Evolutionary conservation across 2,113 vertebrate species (phyloP).

Genomic region (Marmota flaviventris): DNA sequence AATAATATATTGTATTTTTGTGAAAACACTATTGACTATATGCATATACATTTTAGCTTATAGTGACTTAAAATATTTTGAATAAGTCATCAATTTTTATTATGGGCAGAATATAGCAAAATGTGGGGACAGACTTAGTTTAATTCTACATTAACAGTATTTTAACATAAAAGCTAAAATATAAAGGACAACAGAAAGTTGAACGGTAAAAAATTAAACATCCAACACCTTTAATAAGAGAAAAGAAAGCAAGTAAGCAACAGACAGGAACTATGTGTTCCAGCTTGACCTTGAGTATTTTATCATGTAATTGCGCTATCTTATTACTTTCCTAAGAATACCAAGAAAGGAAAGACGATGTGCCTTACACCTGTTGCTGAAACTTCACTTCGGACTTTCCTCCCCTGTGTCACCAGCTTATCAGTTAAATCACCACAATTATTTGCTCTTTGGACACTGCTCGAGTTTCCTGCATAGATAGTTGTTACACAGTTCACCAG

Average conservation of each 20-base stretch:
- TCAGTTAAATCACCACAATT: constrained; percentile 64
- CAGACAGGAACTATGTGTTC: constrained; percentile 4
- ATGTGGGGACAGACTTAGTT: neutral
- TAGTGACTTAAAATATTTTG: constrained; percentile 43
- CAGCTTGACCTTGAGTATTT: constrained; percentile 61
- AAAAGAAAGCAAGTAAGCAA: constrained; percentile 13
- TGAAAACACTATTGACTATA: neutral
- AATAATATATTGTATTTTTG: neutral
- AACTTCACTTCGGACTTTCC: constrained; percentile 76
- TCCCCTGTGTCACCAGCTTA: constrained; percentile 67
- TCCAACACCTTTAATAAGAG: constrained; percentile 29
- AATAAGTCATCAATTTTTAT: constrained; percentile 23
- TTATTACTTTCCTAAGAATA: constrained; percentile 72
- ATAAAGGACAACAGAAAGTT: neutral
- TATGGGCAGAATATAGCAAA: neutral
- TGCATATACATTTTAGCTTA: neutral
- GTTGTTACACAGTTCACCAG: constrained; percentile 49
- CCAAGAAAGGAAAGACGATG: constrained; percentile 54
- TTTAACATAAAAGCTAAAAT: constrained; percentile 51
- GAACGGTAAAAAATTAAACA: constrained; percentile 51
- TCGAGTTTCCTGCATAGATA: constrained; percentile 62
- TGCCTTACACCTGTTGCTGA: constrained; percentile 72
- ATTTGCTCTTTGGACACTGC: constrained; percentile 62
- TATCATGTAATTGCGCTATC: constrained; percentile 74
- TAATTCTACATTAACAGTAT: neutral